These are phyloP conservation scores for Luidia sarsii DNA, from an alignment of 53 echinoderm and acorn worm species.

Conservation along the genomic window DNA sequence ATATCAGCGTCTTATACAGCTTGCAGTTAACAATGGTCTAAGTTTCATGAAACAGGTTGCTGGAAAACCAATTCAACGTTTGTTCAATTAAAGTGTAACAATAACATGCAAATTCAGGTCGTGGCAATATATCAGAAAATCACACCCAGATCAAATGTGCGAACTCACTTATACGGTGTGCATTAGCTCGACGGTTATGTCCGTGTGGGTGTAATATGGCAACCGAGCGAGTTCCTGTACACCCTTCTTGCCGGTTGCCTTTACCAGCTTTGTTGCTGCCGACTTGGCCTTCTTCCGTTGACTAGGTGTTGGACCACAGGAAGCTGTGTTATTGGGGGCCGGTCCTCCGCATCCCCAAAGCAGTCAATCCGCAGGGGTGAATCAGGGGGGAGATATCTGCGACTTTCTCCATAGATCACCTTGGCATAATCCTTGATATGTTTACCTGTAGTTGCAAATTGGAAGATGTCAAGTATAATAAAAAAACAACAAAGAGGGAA, in stretches of 20 bases:
- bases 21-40: no score
- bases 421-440: no score
- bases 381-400: background rate
- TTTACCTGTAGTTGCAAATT: no score
- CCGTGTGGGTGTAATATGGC: slow-evolving; percentile 3
- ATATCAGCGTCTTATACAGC: no score
- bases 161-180: slow-evolving; percentile 29
- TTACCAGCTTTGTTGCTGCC: background rate
- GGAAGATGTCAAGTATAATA: no score
- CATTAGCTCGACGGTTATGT: slow-evolving; percentile 39
- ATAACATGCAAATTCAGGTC: no score
- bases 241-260: slow-evolving; percentile 37
- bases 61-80: background rate
- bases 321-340: background rate
- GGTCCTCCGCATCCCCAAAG: no score
- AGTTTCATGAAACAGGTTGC: background rate
- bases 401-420: background rate
- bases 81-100: no score
- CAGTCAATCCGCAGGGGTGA: background rate
- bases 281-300: background rate
- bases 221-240: slow-evolving; percentile 15
- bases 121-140: no score
- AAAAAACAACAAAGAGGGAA: no score
- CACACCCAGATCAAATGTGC: background rate
- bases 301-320: background rate